Evolutionary conservation across 2,113 vertebrate genomes (phyloP).

Genomic region (Colistium nudipinnis): DNA sequence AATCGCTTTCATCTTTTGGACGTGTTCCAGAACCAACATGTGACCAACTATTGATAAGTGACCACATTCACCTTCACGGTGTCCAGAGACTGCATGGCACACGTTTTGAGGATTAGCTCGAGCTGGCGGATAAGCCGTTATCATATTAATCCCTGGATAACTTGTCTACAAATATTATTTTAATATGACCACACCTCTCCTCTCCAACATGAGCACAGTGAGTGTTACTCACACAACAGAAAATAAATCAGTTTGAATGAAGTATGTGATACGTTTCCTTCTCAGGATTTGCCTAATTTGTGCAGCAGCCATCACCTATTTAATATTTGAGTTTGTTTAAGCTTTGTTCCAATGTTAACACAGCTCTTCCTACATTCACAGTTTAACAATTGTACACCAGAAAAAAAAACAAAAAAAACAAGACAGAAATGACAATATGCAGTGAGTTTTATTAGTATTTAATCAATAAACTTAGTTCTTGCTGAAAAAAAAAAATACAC

Average conservation of each 20-base stretch:
- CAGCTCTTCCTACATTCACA: no score
- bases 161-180: neutral
- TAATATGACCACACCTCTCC: neutral
- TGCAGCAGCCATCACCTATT: no score
- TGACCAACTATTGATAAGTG: neutral
- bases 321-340: no score
- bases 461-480: conserved; percentile 45
- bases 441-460: conserved; percentile 56
- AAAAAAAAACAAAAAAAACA: neutral
- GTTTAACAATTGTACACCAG: no score
- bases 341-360: no score
- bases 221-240: no score
- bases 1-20: neutral
- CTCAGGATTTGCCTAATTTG: no score
- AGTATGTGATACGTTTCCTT: no score
- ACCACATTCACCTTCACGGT: neutral
- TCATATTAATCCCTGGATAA: conserved; percentile 17
- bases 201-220: no score
- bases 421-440: conserved; percentile 26
- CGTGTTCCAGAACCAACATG: neutral
- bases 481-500: conserved; percentile 8
- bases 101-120: conserved; percentile 22
- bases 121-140: conserved; percentile 15
- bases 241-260: no score
- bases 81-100: neutral